Percentiles rank a stretch among this genome's conserved stretches.
phyloP scores from a whole-genome alignment of 2,797 vertebrate species.

The Garrulus glandarius region DNA sequence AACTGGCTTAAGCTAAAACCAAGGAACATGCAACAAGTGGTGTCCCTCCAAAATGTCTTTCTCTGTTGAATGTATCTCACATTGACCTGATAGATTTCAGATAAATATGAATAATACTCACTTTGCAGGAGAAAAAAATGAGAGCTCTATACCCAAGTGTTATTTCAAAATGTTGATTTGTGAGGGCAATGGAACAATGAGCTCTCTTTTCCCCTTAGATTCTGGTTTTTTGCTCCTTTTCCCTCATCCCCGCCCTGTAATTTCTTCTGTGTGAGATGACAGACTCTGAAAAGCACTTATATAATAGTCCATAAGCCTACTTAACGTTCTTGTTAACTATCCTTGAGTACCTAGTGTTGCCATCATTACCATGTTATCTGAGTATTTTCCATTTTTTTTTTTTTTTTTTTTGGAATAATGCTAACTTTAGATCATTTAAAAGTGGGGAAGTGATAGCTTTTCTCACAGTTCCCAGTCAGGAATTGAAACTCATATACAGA shows the following conservation, averaged over 20 bases:
- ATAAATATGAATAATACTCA: background rate
- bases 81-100: background rate
- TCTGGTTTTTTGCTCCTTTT: rapidly evolving
- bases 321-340: background rate
- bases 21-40: background rate
- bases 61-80: background rate
- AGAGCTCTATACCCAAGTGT: background rate
- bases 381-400: background rate
- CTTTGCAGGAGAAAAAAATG: background rate
- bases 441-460: background rate
- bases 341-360: background rate
- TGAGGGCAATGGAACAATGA: background rate
- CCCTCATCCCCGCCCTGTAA: background rate
- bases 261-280: background rate
- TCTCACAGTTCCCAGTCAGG: background rate
- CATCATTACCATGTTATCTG: background rate
- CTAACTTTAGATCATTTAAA: background rate
- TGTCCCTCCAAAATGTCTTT: background rate
- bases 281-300: background rate
- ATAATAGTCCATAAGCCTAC: background rate
- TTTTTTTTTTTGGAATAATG: background rate
- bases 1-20: background rate
- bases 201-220: background rate
- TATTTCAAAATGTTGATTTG: background rate
- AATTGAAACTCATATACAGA: background rate